Conservation (phyloP, 1,140 invertebrate species). For the Lysiphlebus fabarum region DNA sequence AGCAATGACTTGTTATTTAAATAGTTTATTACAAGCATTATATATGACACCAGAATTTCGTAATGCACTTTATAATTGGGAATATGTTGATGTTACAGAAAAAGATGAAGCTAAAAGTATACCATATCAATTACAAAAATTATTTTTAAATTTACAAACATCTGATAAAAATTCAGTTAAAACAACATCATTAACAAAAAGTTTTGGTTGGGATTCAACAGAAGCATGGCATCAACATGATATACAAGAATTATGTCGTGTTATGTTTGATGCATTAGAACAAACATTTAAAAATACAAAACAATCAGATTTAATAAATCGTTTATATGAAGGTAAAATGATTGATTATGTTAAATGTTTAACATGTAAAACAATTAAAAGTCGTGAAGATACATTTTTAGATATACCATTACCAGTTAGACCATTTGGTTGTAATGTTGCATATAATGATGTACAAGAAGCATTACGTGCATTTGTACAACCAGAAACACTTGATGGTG, state of each 20-base stretch:
- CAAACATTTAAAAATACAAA: conserved; percentile 82
- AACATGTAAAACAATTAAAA: conserved; percentile 82
- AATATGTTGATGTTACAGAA: conserved; percentile 65
- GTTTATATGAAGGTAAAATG: conserved; percentile 79
- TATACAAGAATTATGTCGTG: conserved; percentile 85
- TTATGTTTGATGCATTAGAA: conserved; percentile 91
- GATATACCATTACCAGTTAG: conserved; percentile 87
- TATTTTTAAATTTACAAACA: conserved; percentile 85
- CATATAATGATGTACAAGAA: conserved; percentile 83
- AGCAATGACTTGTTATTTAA: conserved; percentile 93
- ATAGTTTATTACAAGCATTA: conserved; percentile 84
- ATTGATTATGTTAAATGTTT: conserved; percentile 91
- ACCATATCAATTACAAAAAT: conserved; percentile 82
- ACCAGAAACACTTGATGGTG: conserved; percentile 80
- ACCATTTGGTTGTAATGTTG: conserved; percentile 75
- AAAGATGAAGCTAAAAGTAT: conserved; percentile 69
- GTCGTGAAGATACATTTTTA: conserved; percentile 78
- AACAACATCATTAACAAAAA: conserved; percentile 83
- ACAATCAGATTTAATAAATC: conserved; percentile 79
- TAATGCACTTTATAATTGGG: conserved; percentile 86
- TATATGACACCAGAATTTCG: conserved; percentile 95
- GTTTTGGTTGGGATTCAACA: conserved; percentile 89
- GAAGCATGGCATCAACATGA: conserved; percentile 93
- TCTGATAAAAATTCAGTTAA: conserved; percentile 73
- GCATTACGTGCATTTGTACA: conserved; percentile 82